These are phyloP conservation scores for Strigamia crassipes DNA, from an alignment of 2,888 invertebrate genomes.

Conservation along the genomic window DNA sequence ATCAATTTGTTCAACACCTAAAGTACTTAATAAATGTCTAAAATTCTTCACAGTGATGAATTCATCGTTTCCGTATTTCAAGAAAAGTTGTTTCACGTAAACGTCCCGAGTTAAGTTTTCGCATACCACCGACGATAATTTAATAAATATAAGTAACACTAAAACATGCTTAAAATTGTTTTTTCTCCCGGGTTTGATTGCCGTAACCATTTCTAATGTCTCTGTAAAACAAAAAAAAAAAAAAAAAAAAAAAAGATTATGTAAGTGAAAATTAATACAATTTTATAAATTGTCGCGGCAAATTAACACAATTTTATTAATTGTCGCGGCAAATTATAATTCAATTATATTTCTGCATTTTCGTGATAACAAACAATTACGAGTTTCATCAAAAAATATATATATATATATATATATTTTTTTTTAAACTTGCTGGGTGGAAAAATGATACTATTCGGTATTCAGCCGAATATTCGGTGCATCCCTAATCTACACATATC, in stretches of 20 bases:
- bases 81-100: slow-evolving; percentile 11
- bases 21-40: background rate
- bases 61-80: slow-evolving; percentile 5
- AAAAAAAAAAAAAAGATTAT: background rate
- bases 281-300: background rate
- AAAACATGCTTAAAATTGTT: background rate
- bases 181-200: background rate
- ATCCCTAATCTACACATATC: too few relatives aligned
- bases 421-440: too few relatives aligned
- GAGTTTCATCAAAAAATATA: too few relatives aligned
- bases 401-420: too few relatives aligned
- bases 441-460: too few relatives aligned
- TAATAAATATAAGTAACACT: background rate
- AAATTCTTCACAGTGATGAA: slow-evolving; percentile 3
- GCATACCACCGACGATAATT: background rate
- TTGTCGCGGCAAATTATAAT: too few relatives aligned
- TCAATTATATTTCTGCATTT: too few relatives aligned
- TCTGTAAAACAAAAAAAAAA: background rate
- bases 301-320: too few relatives aligned
- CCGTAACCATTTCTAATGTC: background rate
- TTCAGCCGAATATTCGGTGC: too few relatives aligned
- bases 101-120: background rate
- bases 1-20: background rate
- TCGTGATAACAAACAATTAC: background rate
- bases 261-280: background rate